These are phyloP conservation scores for Tanypteryx hageni DNA, from an alignment of 2,888 invertebrate species.

Conservation along the genomic window DNA sequence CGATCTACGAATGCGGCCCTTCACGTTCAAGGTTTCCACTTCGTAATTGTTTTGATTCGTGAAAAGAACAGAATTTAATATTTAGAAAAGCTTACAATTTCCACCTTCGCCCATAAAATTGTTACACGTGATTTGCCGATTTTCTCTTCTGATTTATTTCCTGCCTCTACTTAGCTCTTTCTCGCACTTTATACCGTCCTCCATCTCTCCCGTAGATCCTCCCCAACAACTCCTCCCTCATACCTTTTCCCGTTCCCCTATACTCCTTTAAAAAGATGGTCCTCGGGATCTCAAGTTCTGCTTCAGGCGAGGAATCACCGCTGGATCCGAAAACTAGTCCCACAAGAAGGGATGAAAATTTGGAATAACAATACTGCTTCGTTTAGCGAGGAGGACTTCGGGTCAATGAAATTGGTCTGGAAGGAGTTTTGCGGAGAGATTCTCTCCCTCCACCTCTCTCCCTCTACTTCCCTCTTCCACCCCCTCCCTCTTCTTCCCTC, in stretches of 20 bases:
- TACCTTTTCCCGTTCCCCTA: neutral
- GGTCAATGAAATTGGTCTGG: conserved; percentile 21
- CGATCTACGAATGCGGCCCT: too few species aligned
- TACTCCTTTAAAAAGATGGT: neutral
- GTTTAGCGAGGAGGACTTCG: neutral
- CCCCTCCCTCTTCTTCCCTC: neutral
- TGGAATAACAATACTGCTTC: conserved; percentile 45
- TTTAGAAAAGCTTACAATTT: too few species aligned
- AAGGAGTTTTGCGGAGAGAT: neutral
- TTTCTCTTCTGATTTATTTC: too few species aligned
- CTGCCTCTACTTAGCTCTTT: too few species aligned
- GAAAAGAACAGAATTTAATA: too few species aligned
- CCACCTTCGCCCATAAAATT: too few species aligned
- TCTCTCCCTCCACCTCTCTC: neutral
- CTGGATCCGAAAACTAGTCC: neutral
- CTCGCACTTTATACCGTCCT: too few species aligned
- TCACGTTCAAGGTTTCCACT: too few species aligned
- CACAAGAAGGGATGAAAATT: neutral
- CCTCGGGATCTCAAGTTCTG: neutral
- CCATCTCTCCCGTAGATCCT: too few species aligned
- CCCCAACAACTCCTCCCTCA: too few species aligned
- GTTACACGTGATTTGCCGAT: too few species aligned
- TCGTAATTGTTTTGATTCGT: too few species aligned
- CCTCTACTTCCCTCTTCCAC: neutral
- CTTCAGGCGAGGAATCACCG: neutral